Base-by-base conservation (phyloP, 1,140 invertebrate species). In the Neelides sp. region DNA sequence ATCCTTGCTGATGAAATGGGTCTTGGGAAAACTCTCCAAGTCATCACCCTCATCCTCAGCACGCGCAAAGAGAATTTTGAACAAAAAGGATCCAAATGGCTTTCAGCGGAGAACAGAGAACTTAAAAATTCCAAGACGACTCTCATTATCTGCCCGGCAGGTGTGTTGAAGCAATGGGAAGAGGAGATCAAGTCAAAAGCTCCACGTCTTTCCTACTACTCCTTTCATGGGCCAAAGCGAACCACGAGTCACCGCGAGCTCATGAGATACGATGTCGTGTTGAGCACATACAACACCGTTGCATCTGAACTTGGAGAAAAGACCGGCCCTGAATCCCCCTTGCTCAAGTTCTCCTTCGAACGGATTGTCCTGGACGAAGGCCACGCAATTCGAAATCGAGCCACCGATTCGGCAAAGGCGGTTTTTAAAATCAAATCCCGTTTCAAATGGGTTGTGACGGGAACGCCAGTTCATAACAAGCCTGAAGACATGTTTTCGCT, bases 1-100 rank as follows among this genome's bases (percentile, higher is more conserved):
- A 79, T 87, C 32, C 66, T 83, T 32, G 89, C 89, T 44, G 91
- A 95, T 72, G 91, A 95, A 65, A 96, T 96, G 91, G 92, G 92
- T 24, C 68, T 89, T 1, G 88, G 87, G 0, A 95, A 96, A 69
- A 96, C 92, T 0, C 66, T 96, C 4, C 89, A 85, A 0, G 90
- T 93, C 80, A 88, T 97, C 52, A 77, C 89, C 0, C 66, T 93
- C 3, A 73, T 87, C 2, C 62, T 83, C 1, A 68, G 69, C 32
- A 47, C 23, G 4, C 26, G 30, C 47, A 52, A 32, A 22, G 57
- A 39, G 46, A 58, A 22, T 27, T 34, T 46, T 34, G 43, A 35
- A 23, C 51, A 69, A 70, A 60, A 62, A 10, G 64, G 66, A 46
- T 59, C 57, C 62, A 55, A 53, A 17, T 51, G 58, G 43, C 39